Evolutionary conservation across 2,797 vertebrate species (phyloP), one percentile per base, ranked within the genome.

Genomic region (Phoebastria nigripes): DNA sequence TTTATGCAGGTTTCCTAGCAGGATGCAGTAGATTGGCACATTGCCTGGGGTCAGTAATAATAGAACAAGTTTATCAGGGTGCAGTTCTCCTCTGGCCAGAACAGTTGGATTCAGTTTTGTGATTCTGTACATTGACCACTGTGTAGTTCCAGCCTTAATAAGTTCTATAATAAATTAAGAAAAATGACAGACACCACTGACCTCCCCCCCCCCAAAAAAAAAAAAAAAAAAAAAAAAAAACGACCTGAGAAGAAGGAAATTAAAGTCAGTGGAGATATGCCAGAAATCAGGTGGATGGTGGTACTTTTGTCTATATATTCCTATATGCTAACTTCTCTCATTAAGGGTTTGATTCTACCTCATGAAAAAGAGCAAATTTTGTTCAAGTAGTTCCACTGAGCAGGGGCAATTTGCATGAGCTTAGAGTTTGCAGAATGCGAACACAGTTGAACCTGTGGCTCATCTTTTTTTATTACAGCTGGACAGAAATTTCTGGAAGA

Each of bases 181-280:
- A 82, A 81, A 41, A 47, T 8, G 1, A 33, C 13, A 39, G 51
- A 82, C 11, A 62, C 4, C 10, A 22, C 22, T 31, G 13, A 20
- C 12, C 8, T 8, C 25, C 1, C 5, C 2, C 8, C 10, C 11
- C 1, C 4, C 5, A 35, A 35, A 35, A 35, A 35, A 20, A 33
- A 24, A 67, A 42, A 47, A 22, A 47, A 12, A 22, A 47, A 47
- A 12, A 24, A 24, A 5, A 22, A 47, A 24, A 47, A 12, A 11
- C 42, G 10, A 66, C 13, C 33, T n/a, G 15, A 51, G 35, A 80
- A 67, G 17, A 46, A 62, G 2, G 16, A 87, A 63, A 70, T 29
- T 55, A 59, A 39, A 62, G 29, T 62, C 12, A 33, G 22, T 16
- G 7, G 29, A 82, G 14, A 13, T 37, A 72, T 29, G 11, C 22